phyloP scores from a whole-genome alignment of 92 coral and sea anemone genomes.

The Actinernus sp. region DNA sequence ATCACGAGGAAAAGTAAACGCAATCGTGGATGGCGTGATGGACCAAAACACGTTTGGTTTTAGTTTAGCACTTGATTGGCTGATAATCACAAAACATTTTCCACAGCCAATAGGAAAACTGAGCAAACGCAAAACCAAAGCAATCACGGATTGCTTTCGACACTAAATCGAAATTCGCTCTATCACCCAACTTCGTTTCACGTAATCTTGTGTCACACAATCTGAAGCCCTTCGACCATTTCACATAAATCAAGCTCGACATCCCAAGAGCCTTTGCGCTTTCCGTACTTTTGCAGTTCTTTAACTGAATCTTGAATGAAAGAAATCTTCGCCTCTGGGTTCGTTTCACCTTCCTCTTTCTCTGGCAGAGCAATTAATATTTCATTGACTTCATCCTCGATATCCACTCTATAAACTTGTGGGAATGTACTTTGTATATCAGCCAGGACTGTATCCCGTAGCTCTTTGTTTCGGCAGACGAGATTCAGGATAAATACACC shows the following conservation, averaged over 20 bases:
- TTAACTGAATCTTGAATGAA: slow-evolving; percentile 30
- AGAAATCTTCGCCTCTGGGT: slow-evolving; percentile 1
- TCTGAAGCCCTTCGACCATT: slow-evolving; percentile 41
- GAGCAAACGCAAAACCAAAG: too few relatives aligned
- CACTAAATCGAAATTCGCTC: too few relatives aligned
- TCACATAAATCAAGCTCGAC: slow-evolving; percentile 64
- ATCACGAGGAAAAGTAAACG: too few relatives aligned
- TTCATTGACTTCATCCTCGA: slow-evolving; percentile 80
- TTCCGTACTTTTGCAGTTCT: slow-evolving; percentile 55
- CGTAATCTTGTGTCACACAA: slow-evolving; percentile 21
- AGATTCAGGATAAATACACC: slow-evolving; percentile 91
- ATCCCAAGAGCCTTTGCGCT: slow-evolving; percentile 62
- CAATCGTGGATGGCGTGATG: too few relatives aligned
- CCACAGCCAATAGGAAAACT: too few relatives aligned
- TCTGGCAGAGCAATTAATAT: slow-evolving; percentile 65
- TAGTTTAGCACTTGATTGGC: too few relatives aligned
- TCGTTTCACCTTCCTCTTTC: not conserved
- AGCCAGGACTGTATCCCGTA: slow-evolving; percentile 37
- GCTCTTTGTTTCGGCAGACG: slow-evolving; percentile 68
- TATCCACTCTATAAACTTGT: slow-evolving; percentile 60
- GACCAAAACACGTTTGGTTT: too few relatives aligned
- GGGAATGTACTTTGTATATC: slow-evolving; percentile 66
- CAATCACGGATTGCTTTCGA: too few relatives aligned
- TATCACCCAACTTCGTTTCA: too few relatives aligned
- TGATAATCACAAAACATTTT: too few relatives aligned